Base-by-base conservation (phyloP, 2,113 vertebrate genomes). In the Acinonyx jubatus region DNA sequence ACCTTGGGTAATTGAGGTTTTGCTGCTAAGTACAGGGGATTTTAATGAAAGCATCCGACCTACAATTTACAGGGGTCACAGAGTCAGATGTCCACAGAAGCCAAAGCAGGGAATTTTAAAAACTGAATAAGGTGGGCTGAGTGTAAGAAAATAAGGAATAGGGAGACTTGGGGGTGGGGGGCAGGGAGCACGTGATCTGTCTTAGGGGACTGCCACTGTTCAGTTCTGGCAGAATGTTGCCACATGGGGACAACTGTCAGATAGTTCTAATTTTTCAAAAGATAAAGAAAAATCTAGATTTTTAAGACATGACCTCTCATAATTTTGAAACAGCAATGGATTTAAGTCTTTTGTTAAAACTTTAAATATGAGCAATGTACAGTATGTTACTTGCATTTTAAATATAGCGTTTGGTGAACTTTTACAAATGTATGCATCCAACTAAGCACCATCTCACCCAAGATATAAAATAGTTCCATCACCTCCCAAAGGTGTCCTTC, bases 11-110 rank as follows among this genome's bases (percentile, higher is more conserved):
- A 97, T 95, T 80, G 86, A 93, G 23, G 82, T 92, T 96, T 91
- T 65, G 41, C 79, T 87, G n/a, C 36, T 94, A 97, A 96, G 31
- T 86, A 74, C 61, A 92, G 76, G 65, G 91, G 66, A 45, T 88
- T 91, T 78, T 91, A 91, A 97, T 95, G 97, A 92, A 89, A 96
- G n/a, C 52, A 27, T 29, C 52, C 78, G 82, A 66, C 68, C 93
- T 89, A 25, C 16, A n/a, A 78, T 87, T 96, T 38, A 52, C 25
- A 94, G 36, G 68, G 57, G 25, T 84, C 96, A 95, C 29, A n/a
- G 41, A 89, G 90, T 94, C 91, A 91, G 41, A 52, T 48, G 57
- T 86, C 33, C 48, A 7, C 12, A 3, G 10, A 61, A 36, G 13
- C 66, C 87, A 66, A 78, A 65, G 65, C 45, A 92, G 66, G 50